Evolutionary conservation across 2,888 invertebrate genomes (phyloP).

Genomic region (Rhaphigaster nebulosa): DNA sequence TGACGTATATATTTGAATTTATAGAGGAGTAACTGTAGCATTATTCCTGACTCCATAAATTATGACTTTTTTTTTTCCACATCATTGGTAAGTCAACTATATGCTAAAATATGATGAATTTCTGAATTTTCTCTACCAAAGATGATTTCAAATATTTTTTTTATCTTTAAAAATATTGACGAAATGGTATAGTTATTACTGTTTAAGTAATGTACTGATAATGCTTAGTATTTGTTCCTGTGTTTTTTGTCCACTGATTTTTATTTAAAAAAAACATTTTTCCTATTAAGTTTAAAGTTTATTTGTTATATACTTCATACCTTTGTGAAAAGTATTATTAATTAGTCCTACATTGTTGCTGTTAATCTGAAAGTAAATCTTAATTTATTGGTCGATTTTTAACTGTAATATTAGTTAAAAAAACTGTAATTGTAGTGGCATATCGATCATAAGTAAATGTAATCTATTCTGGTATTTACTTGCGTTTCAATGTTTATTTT

Average conservation of each 20-base stretch:
- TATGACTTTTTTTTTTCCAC: not conserved
- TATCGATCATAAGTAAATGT: not conserved
- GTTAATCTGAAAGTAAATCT: not conserved
- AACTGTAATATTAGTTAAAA: not conserved
- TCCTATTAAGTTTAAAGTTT: not conserved
- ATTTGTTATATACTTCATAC: not conserved
- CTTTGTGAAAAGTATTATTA: not conserved
- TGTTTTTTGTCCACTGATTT: not conserved
- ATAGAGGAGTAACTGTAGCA: not conserved
- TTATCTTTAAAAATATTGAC: not conserved
- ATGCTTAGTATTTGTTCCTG: not conserved
- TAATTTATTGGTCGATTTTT: not conserved
- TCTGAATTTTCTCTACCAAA: not conserved
- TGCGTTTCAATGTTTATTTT: not conserved
- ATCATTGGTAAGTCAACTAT: not conserved
- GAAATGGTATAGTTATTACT: not conserved
- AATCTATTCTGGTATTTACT: not conserved
- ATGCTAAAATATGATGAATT: not conserved
- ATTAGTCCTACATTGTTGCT: not conserved
- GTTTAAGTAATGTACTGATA: not conserved
- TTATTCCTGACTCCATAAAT: not conserved
- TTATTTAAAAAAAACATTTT: not conserved
- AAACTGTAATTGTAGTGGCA: not conserved
- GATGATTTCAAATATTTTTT: not conserved
- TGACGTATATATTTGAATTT: not conserved